Evolutionary conservation across 2,113 vertebrate species (phyloP).

Genomic region (Solea senegalensis): DNA sequence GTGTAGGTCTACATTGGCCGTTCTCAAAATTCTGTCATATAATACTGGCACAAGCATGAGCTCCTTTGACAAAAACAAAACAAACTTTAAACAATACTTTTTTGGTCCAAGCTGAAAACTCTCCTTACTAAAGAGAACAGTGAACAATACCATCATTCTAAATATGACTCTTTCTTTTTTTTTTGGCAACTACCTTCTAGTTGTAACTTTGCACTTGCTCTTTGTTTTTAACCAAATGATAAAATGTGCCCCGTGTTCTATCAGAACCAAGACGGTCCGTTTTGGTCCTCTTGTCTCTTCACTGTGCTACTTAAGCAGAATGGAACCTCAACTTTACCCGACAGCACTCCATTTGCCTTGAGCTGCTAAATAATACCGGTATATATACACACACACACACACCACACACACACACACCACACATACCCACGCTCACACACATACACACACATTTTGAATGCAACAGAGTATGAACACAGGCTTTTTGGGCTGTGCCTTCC

Average conservation of each 20-base stretch:
- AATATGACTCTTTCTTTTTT: constrained; percentile 67
- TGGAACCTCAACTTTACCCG: constrained; percentile 60
- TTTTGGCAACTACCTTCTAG: constrained; percentile 74
- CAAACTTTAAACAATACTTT: constrained; percentile 48
- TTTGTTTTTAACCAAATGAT: constrained; percentile 41
- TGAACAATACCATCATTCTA: constrained; percentile 51
- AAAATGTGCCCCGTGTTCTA: constrained; percentile 33
- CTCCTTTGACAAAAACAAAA: constrained; percentile 66
- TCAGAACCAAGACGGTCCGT: constrained; percentile 13
- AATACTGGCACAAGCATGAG: constrained; percentile 79
- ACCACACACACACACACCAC: neutral
- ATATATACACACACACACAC: neutral
- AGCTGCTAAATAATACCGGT: constrained; percentile 67
- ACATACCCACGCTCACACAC: constrained; percentile 38
- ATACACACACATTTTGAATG: constrained; percentile 51
- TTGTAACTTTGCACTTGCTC: constrained; percentile 53
- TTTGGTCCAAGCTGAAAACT: constrained; percentile 78
- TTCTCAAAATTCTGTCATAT: constrained; percentile 48
- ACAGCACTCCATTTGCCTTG: constrained; percentile 51
- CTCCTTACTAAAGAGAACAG: constrained; percentile 60
- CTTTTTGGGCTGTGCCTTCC: constrained; percentile 67
- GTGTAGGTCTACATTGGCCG: constrained; percentile 39
- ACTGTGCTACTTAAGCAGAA: constrained; percentile 67
- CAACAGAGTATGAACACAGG: constrained; percentile 75
- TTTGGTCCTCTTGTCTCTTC: constrained; percentile 34